Conservation (phyloP, 2,113 vertebrate species). For the Centropus bengalensis region DNA sequence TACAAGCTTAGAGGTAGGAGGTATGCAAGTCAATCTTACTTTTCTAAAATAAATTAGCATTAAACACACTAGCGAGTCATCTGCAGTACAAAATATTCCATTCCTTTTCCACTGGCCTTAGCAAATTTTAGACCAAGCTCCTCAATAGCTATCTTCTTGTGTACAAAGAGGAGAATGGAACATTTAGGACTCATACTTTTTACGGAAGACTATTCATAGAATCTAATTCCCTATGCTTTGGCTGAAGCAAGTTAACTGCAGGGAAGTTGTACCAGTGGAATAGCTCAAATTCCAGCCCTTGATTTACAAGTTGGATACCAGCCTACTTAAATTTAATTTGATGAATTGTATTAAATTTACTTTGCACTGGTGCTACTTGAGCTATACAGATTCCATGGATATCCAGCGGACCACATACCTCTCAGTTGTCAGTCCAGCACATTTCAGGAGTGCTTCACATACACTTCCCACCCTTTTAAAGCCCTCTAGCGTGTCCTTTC, state of each 20-base stretch:
- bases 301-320: constrained; percentile 16
- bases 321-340: constrained; percentile 42
- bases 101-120: not conserved
- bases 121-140: not conserved
- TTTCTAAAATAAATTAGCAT: not conserved
- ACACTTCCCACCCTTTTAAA: constrained; percentile 27
- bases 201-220: not conserved
- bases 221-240: not conserved
- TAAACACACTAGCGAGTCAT: not conserved
- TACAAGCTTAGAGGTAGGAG: not conserved
- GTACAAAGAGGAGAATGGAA: not conserved
- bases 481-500: constrained; percentile 33
- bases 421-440: constrained; percentile 50
- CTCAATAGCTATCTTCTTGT: not conserved
- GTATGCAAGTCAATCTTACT: not conserved
- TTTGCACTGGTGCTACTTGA: constrained; percentile 52
- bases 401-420: constrained; percentile 32
- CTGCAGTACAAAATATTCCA: not conserved
- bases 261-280: constrained; percentile 10
- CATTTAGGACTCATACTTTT: not conserved
- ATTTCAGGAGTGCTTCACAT: constrained; percentile 59
- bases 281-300: not conserved
- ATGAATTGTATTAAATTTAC: constrained; percentile 48
- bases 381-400: constrained; percentile 39
- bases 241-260: not conserved